Base-by-base conservation (phyloP, 2,797 vertebrate species). In the Myiothlypis coronata region DNA sequence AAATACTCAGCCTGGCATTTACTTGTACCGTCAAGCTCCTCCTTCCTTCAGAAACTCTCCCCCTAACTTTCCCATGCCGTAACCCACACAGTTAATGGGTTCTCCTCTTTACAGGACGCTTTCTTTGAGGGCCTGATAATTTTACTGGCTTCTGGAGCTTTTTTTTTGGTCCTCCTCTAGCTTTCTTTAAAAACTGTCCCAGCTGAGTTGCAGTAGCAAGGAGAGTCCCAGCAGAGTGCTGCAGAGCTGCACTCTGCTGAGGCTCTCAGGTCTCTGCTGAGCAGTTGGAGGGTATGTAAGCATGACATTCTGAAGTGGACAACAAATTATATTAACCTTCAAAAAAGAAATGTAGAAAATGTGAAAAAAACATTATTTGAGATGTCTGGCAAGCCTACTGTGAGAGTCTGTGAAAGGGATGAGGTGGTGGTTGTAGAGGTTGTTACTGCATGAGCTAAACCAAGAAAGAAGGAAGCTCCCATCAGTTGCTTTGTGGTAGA, bases 31-130 rank as follows among this genome's bases (percentile, higher is more conserved):
- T 61, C 22, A 69, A 13, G 13, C 12, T 82, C 19, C 35, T 75
- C 3, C 19, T 65, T 64, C 19, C 34, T 79, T 76, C 72, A 65
- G 55, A 71, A 69, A 57, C 72, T 30, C 72, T 39, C 7, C 21
- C 28, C 4, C 12, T 41, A 69, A 57, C 14, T 83, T 88, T 59
- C 43, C 74, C 39, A 61, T 47, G 43, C 35, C 77, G 7, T 43
- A 57, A 43, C 11, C 27, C 24, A 34, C 19, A 49, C 1, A 55
- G 35, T 11, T 44, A 61, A 50, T 0, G 0, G 5, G 2, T 47
- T 3, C 2, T 56, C 13, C 5, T 78, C 18, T 59, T 77, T 47
- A 39, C 4, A 47, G 21, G 6, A 59, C 6, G 1, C 5, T 52
- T 56, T 72, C 21, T 82, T 91, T 72, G 49, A 6, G 3, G 30